Percentiles rank a stretch among this genome's conserved stretches.
These are phyloP conservation scores for Samia ricini DNA, from an alignment of 1,140 invertebrate species.

Conservation along the genomic window DNA sequence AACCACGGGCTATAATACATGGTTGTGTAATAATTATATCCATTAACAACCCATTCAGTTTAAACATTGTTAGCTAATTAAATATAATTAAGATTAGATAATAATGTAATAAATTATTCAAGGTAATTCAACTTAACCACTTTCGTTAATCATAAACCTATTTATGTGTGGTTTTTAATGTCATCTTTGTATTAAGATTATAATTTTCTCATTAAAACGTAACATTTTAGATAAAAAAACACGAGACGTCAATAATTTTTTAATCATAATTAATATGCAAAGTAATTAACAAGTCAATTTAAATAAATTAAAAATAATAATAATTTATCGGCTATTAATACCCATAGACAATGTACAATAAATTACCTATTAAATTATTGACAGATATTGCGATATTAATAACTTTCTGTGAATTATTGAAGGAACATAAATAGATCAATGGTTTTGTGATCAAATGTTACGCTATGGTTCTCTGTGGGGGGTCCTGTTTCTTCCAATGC, in stretches of 20 bases:
- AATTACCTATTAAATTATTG: constrained; percentile 21
- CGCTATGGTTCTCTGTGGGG: constrained; percentile 36
- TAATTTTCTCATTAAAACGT: not conserved
- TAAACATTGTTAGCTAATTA: not conserved
- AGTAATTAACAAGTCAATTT: not conserved
- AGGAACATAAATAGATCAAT: constrained; percentile 30
- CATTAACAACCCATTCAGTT: not conserved
- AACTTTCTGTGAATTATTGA: constrained; percentile 40
- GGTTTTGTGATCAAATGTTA: constrained; percentile 50
- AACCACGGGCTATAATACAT: too few species aligned
- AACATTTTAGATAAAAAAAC: not conserved
- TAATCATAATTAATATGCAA: not conserved
- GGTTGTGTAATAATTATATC: not conserved
- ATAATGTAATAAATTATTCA: not conserved
- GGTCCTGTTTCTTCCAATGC: constrained; percentile 41
- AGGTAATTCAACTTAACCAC: not conserved
- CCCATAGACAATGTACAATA: not conserved
- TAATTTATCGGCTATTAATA: not conserved
- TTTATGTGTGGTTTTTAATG: not conserved
- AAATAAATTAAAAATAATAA: not conserved
- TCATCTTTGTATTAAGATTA: not conserved
- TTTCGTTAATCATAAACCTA: not conserved
- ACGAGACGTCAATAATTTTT: not conserved
- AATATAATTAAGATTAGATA: not conserved
- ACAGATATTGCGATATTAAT: constrained; percentile 52